Percentiles rank a stretch among this genome's conserved stretches.
These are phyloP conservation scores for Apodemia zela DNA, from an alignment of 2,888 invertebrate genomes.

Conservation along the genomic window DNA sequence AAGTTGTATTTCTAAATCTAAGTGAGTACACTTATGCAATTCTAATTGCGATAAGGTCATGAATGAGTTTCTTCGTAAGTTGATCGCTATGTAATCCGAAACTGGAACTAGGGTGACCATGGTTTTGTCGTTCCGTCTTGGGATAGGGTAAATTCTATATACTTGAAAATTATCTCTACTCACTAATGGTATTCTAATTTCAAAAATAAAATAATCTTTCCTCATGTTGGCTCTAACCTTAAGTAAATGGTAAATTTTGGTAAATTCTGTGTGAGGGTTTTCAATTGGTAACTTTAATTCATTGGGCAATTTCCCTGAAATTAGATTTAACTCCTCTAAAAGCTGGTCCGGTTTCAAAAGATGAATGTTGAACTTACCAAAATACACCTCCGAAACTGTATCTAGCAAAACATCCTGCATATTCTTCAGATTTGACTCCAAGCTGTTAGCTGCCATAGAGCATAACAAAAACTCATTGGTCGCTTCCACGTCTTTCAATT, in stretches of 20 bases:
- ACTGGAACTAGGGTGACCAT: constrained; percentile 22
- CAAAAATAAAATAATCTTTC: constrained; percentile 5
- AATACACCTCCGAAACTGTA: constrained; percentile 10
- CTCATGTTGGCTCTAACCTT: background rate
- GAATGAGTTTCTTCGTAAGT: constrained; percentile 18
- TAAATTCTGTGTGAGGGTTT: background rate
- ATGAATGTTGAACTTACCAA: constrained; percentile 10
- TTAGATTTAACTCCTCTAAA: constrained; percentile 9
- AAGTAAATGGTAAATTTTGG: constrained; percentile 8
- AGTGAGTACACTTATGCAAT: background rate
- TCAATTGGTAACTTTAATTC: constrained; percentile 16
- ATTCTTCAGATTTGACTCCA: constrained; percentile 11
- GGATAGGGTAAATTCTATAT: constrained; percentile 19
- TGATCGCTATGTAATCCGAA: constrained; percentile 21
- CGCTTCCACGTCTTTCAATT: background rate
- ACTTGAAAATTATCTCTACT: constrained; percentile 19
- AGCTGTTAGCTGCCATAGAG: constrained; percentile 13
- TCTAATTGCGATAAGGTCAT: background rate
- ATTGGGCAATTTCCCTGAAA: constrained; percentile 7
- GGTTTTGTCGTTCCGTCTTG: constrained; percentile 7
- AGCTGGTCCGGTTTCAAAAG: constrained; percentile 18
- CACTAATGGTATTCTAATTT: constrained; percentile 20
- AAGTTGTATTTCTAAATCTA: background rate
- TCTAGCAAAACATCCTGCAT: constrained; percentile 2
- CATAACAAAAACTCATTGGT: constrained; percentile 12